These are phyloP conservation scores for Aplocera efformata DNA, from an alignment of 2,888 invertebrate genomes.

Conservation along the genomic window DNA sequence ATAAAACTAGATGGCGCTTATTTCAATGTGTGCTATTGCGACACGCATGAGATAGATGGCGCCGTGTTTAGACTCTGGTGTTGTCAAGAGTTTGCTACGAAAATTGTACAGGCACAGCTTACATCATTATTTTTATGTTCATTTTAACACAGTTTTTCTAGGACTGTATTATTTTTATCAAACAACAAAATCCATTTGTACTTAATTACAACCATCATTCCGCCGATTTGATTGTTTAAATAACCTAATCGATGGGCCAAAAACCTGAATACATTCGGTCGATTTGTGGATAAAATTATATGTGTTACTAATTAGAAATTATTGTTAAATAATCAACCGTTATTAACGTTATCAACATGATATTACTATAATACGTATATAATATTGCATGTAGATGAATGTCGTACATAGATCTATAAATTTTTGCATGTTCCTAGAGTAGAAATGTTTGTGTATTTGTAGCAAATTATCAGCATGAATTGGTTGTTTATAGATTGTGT, in stretches of 20 bases:
- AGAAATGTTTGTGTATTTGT: too few species aligned
- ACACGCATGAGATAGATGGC: constrained; percentile 58
- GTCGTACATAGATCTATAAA: too few species aligned
- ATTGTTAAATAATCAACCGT: background rate
- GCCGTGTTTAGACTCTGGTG: constrained; percentile 36
- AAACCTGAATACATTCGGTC: constrained; percentile 18
- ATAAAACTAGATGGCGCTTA: constrained; percentile 67
- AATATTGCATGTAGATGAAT: too few species aligned
- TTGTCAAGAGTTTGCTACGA: constrained; percentile 9
- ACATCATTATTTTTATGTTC: constrained; percentile 17
- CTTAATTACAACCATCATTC: constrained; percentile 11
- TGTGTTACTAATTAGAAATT: too few species aligned
- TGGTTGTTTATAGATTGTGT: too few species aligned
- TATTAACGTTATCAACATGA: too few species aligned
- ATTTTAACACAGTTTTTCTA: constrained; percentile 10
- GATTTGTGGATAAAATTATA: constrained; percentile 16
- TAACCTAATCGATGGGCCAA: constrained; percentile 17
- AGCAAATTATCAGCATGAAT: too few species aligned
- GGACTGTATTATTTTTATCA: background rate
- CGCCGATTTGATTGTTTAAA: background rate
- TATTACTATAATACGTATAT: too few species aligned
- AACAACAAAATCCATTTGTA: constrained; percentile 7
- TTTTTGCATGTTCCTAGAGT: background rate
- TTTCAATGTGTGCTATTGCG: constrained; percentile 52
- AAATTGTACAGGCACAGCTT: constrained; percentile 21